Conservation (phyloP, 2,797 vertebrate genomes). For the Sciaenops ocellatus region DNA sequence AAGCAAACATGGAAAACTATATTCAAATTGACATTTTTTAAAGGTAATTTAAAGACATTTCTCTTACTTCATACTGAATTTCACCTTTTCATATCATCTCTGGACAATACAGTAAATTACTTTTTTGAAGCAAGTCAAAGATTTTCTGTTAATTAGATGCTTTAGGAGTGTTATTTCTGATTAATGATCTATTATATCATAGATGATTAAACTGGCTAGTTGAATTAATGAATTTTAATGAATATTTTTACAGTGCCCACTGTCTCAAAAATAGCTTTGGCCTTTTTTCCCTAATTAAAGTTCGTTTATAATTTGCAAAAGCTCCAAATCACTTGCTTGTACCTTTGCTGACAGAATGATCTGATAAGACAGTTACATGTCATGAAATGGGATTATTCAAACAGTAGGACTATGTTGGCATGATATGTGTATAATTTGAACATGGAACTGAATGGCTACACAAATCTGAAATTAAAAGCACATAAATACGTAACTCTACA, state of each 20-base stretch:
- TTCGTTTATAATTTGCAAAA: slow-evolving; percentile 43
- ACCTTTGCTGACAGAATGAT: slow-evolving; percentile 59
- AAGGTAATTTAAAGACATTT: not conserved
- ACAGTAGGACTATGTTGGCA: slow-evolving; percentile 52
- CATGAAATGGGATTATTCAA: slow-evolving; percentile 66
- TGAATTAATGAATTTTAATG: not conserved
- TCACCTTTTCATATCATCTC: not conserved
- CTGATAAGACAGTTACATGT: slow-evolving; percentile 62
- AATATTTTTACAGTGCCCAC: slow-evolving; percentile 77
- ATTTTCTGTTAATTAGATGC: not conserved
- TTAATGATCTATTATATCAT: not conserved
- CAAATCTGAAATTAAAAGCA: slow-evolving; percentile 75
- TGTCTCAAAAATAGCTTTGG: slow-evolving; percentile 74
- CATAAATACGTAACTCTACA: slow-evolving; percentile 74
- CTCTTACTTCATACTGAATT: not conserved
- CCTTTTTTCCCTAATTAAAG: slow-evolving; percentile 8
- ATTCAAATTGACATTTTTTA: not conserved
- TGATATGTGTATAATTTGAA: slow-evolving; percentile 55
- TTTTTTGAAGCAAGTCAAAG: not conserved
- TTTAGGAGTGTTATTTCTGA: not conserved
- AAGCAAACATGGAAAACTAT: not conserved
- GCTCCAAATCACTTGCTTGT: slow-evolving; percentile 48
- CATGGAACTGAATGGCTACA: slow-evolving; percentile 73
- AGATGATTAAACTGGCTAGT: not conserved
- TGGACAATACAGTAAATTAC: not conserved